Base-by-base conservation (phyloP, 2,888 invertebrate species). In the Tetragonula carbonaria region DNA sequence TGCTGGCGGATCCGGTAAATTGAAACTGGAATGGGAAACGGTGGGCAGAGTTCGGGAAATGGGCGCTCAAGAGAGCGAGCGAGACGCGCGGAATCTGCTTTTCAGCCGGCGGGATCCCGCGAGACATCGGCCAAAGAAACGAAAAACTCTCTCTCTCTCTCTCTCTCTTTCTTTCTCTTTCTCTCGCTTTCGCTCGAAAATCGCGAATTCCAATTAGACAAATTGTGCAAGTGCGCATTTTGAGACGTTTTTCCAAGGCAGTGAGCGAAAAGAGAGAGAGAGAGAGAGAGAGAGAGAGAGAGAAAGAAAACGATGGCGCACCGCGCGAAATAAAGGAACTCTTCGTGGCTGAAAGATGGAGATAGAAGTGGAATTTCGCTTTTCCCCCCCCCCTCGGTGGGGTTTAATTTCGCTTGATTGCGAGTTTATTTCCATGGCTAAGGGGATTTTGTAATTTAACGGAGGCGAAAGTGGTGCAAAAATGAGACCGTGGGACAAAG, bases 1-100 rank as follows among this genome's bases (percentile, higher is more conserved):
- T 86, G 71, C 81, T 84, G 88, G 76, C 77, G 78, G 87, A 89
- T 86, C 84, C 65, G 80, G 89, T 86, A 89, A 89, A 89, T 89
- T 89, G 89, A 89, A 89, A 89, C 87, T 88, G 83, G 87, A 2
- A 85, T 86, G 83, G 81, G 74, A 74, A 80, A 66, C 75, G 74
- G 79, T 68, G 59, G 80, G 70, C 33, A 33, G 33, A 33, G 33
- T 33, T 59, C 57, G 23, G 45, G 57, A 59, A 45, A 72, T 72
- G 57, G 57, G n/a, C 51, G 59, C 45, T 8, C 33, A 78, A 66
- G 59, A 59, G 73, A 78, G 63, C 33, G 59, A 50, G 23, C 55
- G 67, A 66, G 50, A 66, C 21, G 63, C 53, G 68, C 21, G 63
- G 76, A 71, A 85, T 79, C 82, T 83, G 80, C 57, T 83, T 45